Percentiles rank a stretch among this genome's conserved stretches.
These are phyloP conservation scores for Mustelus asterias DNA, from an alignment of 2,113 vertebrate species.

Conservation along the genomic window DNA sequence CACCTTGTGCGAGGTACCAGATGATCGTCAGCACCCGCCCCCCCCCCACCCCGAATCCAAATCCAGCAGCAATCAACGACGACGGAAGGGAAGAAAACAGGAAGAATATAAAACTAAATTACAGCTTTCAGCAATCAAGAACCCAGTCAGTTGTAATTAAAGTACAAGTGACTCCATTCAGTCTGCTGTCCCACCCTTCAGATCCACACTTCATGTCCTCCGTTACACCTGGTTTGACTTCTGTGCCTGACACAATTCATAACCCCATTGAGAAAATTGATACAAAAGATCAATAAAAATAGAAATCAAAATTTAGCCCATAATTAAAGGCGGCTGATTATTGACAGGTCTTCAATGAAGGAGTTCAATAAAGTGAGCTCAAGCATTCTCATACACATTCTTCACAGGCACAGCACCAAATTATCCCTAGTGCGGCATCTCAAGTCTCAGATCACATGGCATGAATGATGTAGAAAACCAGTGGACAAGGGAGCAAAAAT, in stretches of 20 bases:
- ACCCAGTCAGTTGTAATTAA: neutral
- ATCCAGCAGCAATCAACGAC: neutral
- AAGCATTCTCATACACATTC: neutral
- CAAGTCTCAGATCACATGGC: neutral
- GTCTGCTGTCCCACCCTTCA: neutral
- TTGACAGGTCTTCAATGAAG: too few relatives aligned
- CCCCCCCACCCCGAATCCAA: neutral
- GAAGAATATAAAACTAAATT: neutral
- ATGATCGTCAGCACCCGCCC: neutral
- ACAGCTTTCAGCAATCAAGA: neutral
- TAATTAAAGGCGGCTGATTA: neutral
- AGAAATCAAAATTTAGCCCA: neutral
- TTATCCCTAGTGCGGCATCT: neutral
- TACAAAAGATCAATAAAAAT: neutral
- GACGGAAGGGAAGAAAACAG: neutral
- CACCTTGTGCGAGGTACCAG: neutral
- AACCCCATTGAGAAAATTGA: neutral
- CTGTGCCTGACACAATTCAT: neutral
- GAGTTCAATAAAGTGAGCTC: neutral
- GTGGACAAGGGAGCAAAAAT: neutral
- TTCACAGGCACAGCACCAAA: neutral
- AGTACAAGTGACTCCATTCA: neutral
- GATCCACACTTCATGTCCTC: neutral
- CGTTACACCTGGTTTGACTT: neutral
- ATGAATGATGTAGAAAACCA: neutral